A percentile compares a stretch with the other conserved stretches of the same genome.
phyloP scores from a whole-genome alignment of 2,797 vertebrate species.

The Nyctibius grandis region DNA sequence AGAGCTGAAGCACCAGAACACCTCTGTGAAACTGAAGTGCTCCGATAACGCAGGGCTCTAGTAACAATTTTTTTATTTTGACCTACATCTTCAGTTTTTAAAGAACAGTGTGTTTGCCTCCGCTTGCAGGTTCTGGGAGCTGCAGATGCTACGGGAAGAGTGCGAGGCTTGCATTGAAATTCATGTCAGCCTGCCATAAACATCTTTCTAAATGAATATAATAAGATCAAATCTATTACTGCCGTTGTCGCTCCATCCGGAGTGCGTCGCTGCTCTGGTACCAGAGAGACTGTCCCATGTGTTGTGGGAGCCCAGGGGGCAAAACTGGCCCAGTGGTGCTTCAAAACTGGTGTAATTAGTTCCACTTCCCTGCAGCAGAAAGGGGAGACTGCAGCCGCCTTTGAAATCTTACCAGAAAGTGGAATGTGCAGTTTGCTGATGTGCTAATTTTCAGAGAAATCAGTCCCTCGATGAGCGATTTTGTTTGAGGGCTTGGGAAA shows the following conservation, averaged over 20 bases:
- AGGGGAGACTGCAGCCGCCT: not conserved
- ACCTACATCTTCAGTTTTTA: constrained; percentile 10
- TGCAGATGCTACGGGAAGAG: not conserved
- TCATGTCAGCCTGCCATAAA: not conserved
- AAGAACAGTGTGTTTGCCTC: not conserved
- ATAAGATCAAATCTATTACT: not conserved
- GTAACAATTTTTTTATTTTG: not conserved
- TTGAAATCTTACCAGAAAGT: not conserved
- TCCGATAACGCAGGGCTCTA: not conserved
- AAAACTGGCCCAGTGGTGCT: not conserved
- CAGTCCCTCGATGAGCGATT: not conserved
- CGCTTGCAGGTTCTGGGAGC: not conserved
- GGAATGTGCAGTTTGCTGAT: not conserved
- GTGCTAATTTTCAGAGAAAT: not conserved
- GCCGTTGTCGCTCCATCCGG: accelerated
- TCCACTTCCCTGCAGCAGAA: not conserved
- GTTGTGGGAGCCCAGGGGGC: not conserved
- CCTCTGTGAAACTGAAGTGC: not conserved
- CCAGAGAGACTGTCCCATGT: not conserved
- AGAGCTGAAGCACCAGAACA: not conserved
- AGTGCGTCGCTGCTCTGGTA: not conserved
- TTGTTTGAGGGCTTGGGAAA: not conserved
- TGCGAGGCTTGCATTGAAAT: not conserved
- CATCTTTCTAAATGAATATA: not conserved
- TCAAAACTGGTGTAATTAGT: not conserved